Conservation (phyloP, 92 coral and sea anemone species). For the Desmophyllum pertusum region DNA sequence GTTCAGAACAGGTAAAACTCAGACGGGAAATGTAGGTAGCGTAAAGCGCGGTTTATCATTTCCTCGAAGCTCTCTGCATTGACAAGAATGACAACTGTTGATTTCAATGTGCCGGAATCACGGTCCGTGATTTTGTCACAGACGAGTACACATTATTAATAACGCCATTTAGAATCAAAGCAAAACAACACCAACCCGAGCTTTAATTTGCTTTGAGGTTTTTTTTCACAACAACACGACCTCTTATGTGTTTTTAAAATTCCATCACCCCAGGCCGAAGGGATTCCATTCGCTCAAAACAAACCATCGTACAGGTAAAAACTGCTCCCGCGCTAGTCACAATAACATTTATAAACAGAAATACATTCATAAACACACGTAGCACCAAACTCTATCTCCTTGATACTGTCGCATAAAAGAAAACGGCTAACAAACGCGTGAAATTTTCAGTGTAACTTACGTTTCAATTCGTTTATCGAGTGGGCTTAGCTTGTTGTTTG, state of each 20-base stretch:
- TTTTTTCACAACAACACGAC: conserved; percentile 29
- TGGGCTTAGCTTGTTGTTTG: conserved; percentile 1
- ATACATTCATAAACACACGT: not conserved
- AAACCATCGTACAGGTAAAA: not conserved
- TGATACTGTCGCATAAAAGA: not conserved
- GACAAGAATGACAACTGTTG: conserved; percentile 22
- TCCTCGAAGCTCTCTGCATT: conserved; percentile 20
- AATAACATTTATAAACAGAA: not conserved
- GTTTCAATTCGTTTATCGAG: not conserved
- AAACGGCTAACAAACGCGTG: not conserved
- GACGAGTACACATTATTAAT: conserved; percentile 35
- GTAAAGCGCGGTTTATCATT: not conserved
- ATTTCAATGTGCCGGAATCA: conserved; percentile 33
- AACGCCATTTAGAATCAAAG: conserved; percentile 19
- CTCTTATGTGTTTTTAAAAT: conserved; percentile 12
- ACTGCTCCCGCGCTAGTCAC: not conserved
- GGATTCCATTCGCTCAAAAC: conserved; percentile 15
- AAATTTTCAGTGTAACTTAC: not conserved
- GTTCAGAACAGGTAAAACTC: not conserved
- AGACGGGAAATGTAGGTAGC: conserved; percentile 19
- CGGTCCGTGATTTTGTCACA: conserved; percentile 36
- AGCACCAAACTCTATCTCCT: not conserved
- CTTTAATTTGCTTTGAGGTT: conserved; percentile 18
- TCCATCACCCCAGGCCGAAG: conserved; percentile 6
- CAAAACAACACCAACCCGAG: conserved; percentile 29